Conservation (phyloP, 2,113 vertebrate genomes). For the Crotophaga sulcirostris region DNA sequence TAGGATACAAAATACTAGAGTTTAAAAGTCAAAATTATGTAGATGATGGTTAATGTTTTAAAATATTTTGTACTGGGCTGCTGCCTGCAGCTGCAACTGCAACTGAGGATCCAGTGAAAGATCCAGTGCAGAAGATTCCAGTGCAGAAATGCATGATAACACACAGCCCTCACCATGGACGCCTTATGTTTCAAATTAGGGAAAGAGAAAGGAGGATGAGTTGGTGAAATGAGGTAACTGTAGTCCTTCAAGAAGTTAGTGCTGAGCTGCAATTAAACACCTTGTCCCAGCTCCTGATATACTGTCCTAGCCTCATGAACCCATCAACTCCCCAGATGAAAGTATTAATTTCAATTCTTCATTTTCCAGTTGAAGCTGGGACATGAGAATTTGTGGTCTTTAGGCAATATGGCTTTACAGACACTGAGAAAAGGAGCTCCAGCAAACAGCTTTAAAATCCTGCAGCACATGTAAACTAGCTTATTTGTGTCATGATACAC, state of each 20-base stretch:
- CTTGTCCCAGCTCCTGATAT: not conserved
- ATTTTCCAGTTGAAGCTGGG: not conserved
- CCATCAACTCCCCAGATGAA: not conserved
- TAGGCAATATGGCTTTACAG: not conserved
- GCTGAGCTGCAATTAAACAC: not conserved
- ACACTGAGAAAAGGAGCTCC: not conserved
- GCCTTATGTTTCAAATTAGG: not conserved
- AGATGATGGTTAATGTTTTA: not conserved
- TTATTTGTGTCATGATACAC: slow-evolving; percentile 16
- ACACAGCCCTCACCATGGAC: not conserved
- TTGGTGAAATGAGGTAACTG: not conserved
- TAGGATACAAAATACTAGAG: not conserved
- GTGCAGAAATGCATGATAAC: not conserved
- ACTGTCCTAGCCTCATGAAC: not conserved
- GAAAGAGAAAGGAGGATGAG: not conserved
- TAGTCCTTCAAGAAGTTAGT: not conserved
- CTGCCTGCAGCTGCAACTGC: not conserved
- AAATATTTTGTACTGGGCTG: not conserved
- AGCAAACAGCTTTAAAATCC: not conserved
- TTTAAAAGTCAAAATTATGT: not conserved
- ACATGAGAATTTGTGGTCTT: not conserved
- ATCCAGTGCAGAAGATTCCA: not conserved
- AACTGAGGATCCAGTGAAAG: not conserved
- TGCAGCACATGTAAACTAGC: not conserved
- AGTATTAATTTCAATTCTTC: not conserved